Evolutionary conservation across 2,113 vertebrate genomes (phyloP).

Genomic region (Picathartes gymnocephalus): DNA sequence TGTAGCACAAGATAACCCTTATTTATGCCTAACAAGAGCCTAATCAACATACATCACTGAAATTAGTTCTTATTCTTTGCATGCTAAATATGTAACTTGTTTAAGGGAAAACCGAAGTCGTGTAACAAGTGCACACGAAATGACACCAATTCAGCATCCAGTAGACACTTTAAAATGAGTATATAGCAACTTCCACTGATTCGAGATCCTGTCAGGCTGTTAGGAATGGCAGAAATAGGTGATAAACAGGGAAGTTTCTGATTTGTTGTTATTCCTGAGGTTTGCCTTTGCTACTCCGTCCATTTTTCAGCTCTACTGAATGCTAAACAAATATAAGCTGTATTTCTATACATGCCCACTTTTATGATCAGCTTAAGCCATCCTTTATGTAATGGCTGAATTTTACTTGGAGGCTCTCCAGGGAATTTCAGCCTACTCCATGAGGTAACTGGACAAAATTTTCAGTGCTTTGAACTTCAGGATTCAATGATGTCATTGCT

Average conservation of each 20-base stretch:
- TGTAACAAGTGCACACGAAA: background rate
- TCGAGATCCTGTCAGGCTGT: background rate
- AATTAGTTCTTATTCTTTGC: conserved; percentile 44
- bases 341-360: background rate
- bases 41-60: conserved; percentile 32
- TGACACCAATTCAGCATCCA: background rate
- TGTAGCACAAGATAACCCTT: conserved; percentile 4
- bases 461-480: background rate
- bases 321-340: background rate
- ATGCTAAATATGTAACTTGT: background rate
- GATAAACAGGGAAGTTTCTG: background rate
- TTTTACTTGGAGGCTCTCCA: background rate
- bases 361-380: background rate
- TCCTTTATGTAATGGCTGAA: background rate
- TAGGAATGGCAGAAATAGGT: background rate
- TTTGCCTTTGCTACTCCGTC: background rate
- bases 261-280: background rate
- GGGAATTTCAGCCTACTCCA: background rate
- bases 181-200: background rate
- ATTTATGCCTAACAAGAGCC: conserved; percentile 44
- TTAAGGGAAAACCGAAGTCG: background rate
- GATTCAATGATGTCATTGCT: background rate
- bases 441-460: background rate
- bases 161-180: background rate
- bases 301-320: background rate